Base-by-base conservation (phyloP, 2,888 invertebrate genomes). In the Amphipoea oculea region DNA sequence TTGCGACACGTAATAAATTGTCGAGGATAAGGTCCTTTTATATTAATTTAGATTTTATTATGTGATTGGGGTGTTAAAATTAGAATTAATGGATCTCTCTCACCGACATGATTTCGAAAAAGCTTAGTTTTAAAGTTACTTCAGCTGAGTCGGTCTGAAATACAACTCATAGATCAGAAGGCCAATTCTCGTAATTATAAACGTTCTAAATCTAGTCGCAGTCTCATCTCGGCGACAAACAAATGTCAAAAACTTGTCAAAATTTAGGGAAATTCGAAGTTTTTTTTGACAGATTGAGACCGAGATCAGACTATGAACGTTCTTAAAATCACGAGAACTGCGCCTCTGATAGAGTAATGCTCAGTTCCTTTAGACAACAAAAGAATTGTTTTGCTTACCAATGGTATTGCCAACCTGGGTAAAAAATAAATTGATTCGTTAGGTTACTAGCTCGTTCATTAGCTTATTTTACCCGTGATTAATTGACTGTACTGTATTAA, bases 1-100 rank as follows among this genome's bases (percentile, higher is more conserved):
- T 17, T 12, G 66, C 40, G 79, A 73, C 76, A 67, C 42, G 66
- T 54, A 23, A 77, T 85, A 75, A 82, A 81, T 85, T 78, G 23
- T 77, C 1, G 1, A 29, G n/a, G 40, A 77, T 67, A 73, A 73
- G 66, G 54, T 67, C 17, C 12, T 65, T 69, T 79, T 70, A 70
- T 40, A 66, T 17, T 54, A 42, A 74, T 48, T 73, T 76, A 75
- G 80, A 84, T 76, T 54, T 73, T 14, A 80, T 66, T 65, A 74
- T 45, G 48, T 66, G 84, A 79, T 79, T 76, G 23, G 54, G 4
- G 23, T 20, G 14, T 54, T 78, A 40, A 70, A 62, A 78, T 83
- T 78, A 66, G 78, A 83, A 40, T 65, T 3, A 42, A 6, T 70
- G 42, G 40, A 17, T 57, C 17, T 40, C n/a, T 40, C 29, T n/a